These are phyloP conservation scores for Labeo catla DNA, from an alignment of 2,113 vertebrate species.

Conservation along the genomic window DNA sequence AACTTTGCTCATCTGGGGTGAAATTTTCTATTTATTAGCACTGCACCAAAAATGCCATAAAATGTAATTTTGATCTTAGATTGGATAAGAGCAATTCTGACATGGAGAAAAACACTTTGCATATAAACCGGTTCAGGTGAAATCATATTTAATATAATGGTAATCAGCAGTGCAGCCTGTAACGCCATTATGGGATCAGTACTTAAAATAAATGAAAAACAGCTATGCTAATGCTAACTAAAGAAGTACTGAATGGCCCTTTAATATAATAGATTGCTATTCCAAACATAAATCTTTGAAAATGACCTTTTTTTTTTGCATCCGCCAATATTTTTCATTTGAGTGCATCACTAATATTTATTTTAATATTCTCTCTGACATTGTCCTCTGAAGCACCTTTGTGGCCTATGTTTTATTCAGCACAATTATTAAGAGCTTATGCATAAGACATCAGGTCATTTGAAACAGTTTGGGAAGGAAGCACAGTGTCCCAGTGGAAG, in stretches of 20 bases:
- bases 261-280: slow-evolving; percentile 4
- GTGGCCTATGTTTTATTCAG: slow-evolving; percentile 52
- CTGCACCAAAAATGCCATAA: background rate
- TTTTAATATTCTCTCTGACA: slow-evolving; percentile 23
- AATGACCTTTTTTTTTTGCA: background rate
- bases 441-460: slow-evolving; percentile 45
- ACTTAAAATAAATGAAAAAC: background rate
- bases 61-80: background rate
- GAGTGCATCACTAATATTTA: slow-evolving; percentile 7
- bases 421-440: slow-evolving; percentile 45
- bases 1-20: background rate
- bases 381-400: slow-evolving; percentile 47
- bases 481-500: background rate
- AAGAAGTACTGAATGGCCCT: background rate
- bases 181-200: background rate
- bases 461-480: background rate
- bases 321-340: background rate
- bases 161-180: background rate
- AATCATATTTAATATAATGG: background rate
- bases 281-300: background rate
- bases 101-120: background rate
- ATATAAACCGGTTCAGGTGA: background rate
- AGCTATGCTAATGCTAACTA: background rate
- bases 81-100: background rate
- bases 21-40: background rate